Percentiles rank a stretch among this genome's conserved stretches.
phyloP scores from a whole-genome alignment of 2,797 vertebrate genomes.

The Melopsittacus undulatus region DNA sequence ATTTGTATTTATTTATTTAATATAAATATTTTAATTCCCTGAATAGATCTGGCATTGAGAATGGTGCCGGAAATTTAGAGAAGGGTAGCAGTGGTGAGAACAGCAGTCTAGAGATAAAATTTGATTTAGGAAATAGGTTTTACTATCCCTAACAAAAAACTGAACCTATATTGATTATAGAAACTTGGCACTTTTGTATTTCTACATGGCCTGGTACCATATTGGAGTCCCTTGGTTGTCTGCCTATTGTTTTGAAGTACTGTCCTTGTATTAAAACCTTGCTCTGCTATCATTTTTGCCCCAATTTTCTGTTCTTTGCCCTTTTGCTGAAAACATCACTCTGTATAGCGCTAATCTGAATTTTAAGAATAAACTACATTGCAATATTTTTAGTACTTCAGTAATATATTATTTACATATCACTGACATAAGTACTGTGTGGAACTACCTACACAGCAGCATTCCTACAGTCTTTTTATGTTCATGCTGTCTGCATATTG shows the following conservation, averaged over 20 bases:
- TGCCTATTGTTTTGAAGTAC: background rate
- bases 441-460: background rate
- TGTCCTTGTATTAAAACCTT: background rate
- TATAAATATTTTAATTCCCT: background rate
- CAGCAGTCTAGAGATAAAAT: background rate
- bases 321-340: background rate
- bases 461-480: background rate
- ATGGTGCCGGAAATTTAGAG: background rate
- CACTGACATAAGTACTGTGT: background rate
- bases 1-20: background rate
- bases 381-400: background rate
- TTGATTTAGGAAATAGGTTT: background rate
- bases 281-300: background rate
- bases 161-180: background rate
- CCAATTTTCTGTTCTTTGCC: background rate
- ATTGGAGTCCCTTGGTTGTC: background rate
- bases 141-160: background rate
- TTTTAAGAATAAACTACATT: background rate
- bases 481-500: background rate
- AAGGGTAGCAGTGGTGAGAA: background rate
- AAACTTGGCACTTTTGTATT: background rate
- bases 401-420: background rate
- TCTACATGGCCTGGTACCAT: fast-evolving
- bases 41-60: background rate
- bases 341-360: background rate